These are phyloP conservation scores for Orthochromis indermauri DNA, from an alignment of 2,113 vertebrate species.

Conservation along the genomic window DNA sequence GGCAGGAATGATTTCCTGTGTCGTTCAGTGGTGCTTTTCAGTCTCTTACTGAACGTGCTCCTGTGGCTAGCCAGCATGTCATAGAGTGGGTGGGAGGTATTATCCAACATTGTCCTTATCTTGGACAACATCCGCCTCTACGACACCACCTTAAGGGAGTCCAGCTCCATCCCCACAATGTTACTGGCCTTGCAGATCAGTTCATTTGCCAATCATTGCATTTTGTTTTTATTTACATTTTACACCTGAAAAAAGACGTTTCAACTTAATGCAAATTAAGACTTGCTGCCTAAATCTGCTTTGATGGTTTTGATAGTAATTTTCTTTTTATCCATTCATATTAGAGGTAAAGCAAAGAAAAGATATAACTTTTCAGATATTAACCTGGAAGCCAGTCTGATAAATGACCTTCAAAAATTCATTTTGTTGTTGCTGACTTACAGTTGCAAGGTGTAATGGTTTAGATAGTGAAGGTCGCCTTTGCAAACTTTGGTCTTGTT, in stretches of 20 bases:
- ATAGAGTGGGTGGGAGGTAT: not conserved
- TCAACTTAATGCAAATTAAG: rapidly evolving
- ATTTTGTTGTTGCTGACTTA: not conserved
- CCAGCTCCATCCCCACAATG: rapidly evolving
- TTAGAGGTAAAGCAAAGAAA: not conserved
- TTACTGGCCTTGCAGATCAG: not conserved
- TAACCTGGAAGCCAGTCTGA: not conserved
- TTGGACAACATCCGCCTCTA: not conserved
- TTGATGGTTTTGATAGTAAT: not conserved
- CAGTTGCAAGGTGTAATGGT: not conserved
- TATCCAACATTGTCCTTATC: not conserved
- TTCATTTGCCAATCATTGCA: not conserved
- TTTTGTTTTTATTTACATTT: not conserved
- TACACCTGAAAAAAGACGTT: not conserved
- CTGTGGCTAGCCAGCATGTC: not conserved
- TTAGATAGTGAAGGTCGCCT: not conserved
- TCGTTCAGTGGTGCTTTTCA: not conserved
- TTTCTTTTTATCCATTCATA: not conserved
- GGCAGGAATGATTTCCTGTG: not conserved
- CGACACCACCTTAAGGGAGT: not conserved
- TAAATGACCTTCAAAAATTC: not conserved
- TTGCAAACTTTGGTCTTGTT: not conserved
- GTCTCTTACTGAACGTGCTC: not conserved
- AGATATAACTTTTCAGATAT: not conserved
- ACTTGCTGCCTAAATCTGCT: not conserved